Base-by-base conservation (phyloP, 1,140 invertebrate genomes). In the Belonocnema kinseyi region DNA sequence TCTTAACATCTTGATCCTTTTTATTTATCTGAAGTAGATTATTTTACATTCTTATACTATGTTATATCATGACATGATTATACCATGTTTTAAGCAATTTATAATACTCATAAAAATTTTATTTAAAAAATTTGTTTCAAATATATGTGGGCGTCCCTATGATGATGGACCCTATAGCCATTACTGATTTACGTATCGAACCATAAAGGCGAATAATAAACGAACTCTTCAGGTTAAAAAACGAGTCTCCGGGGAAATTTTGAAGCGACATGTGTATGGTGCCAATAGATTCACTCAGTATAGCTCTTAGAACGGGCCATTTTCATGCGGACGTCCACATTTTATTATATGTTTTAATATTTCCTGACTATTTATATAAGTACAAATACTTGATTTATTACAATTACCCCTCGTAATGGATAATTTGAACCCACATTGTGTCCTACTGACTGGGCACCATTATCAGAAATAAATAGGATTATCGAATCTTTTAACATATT, bases 401-500 rank as follows among this genome's bases (percentile, higher is more conserved):
- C 7, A 77, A 87, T 88, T 89, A 94, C 93, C 74, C 94, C 94
- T 86, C 94, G 91, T 2, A 95, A 82, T 26, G 95, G 95, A 91
- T 93, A 95, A 89, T 95, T 96, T 3, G 94, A 95, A 14, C 94
- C 94, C 40, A 89, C 88, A 88, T 95, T 95, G 50, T 82, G 88
- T 10, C 92, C 92, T 73, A 85, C 78, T 0, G 94, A 93, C 14
- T 93, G 92, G 2, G 93, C 94, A 6, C 94, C 94, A 84, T 96
- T 96, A 82, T 97, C 96, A 2, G 93, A 93, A 53, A 95, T 92
- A 81, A 97, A 96, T 3, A 96, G 85, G 8, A 97, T 92, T 16
- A 97, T 93, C 11, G 94, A 93, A 85, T 96, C 94, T 1, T 93
- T 78, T 40, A 95, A 83, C 88, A 94, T 92, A 3, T 89, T 85